Percentiles rank a stretch among this genome's conserved stretches.
Conservation (phyloP, 2,113 vertebrate genomes). For the Garra rufa region DNA sequence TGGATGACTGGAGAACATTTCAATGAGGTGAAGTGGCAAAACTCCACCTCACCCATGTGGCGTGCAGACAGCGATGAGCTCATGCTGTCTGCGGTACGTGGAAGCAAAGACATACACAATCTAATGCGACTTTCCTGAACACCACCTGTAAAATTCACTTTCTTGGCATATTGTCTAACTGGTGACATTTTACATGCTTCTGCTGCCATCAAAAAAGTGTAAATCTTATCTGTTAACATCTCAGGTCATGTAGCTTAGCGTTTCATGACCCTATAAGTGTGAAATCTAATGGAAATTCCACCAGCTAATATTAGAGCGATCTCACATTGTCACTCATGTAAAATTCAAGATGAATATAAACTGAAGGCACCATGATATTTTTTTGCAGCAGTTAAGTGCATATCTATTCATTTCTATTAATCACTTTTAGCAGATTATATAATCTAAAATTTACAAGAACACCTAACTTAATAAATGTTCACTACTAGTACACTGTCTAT, state of each 20-base stretch:
- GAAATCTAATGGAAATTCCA: not conserved
- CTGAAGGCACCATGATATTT: not conserved
- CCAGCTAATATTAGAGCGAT: not conserved
- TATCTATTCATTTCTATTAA: not conserved
- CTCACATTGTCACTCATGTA: not conserved
- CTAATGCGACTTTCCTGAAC: not conserved
- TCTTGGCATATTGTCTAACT: not conserved
- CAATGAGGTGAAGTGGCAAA: not conserved
- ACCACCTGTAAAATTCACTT: slow-evolving; percentile 1
- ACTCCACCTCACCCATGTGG: slow-evolving; percentile 34
- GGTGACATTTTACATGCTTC: not conserved
- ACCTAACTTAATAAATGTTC: not conserved
- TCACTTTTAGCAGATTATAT: not conserved
- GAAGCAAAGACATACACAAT: slow-evolving; percentile 16
- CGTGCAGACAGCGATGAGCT: slow-evolving; percentile 30
- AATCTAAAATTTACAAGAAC: not conserved
- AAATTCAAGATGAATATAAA: not conserved
- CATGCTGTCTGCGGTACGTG: slow-evolving; percentile 17
- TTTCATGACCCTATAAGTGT: not conserved
- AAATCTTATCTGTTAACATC: not conserved
- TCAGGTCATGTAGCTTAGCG: not conserved
- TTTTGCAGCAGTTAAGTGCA: not conserved
- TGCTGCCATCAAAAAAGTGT: not conserved
- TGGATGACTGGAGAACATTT: slow-evolving; percentile 12
- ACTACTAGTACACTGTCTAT: not conserved